A percentile compares a stretch with the other conserved stretches of the same genome.
These are phyloP conservation scores for Malurus cyaneus DNA, from an alignment of 2,113 vertebrate species.

Conservation along the genomic window DNA sequence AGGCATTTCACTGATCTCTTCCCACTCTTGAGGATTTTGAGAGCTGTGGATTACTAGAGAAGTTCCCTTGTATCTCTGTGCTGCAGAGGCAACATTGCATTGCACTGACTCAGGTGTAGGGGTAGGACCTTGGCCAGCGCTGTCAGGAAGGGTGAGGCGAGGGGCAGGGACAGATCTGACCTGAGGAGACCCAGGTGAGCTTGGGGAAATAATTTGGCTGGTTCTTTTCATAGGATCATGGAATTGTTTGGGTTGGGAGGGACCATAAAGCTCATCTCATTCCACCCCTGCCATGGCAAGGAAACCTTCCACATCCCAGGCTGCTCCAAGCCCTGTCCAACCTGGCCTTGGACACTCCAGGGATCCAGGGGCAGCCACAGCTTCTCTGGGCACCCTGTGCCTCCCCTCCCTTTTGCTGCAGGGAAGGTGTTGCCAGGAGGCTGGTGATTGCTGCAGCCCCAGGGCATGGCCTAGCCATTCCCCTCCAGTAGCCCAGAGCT, in stretches of 20 bases:
- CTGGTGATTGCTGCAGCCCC: not conserved
- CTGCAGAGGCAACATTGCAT: not conserved
- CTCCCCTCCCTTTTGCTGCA: not conserved
- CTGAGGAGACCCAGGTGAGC: not conserved
- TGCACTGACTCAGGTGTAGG: not conserved
- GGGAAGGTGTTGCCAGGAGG: not conserved
- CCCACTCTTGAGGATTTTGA: not conserved
- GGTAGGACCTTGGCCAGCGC: not conserved
- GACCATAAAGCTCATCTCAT: not conserved
- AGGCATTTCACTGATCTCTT: not conserved
- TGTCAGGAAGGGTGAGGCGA: not conserved
- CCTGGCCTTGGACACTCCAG: not conserved
- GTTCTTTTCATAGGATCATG: not conserved
- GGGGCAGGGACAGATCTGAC: not conserved
- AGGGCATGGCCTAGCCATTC: not conserved
- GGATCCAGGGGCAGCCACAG: not conserved
- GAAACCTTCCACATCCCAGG: not conserved
- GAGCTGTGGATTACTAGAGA: not conserved
- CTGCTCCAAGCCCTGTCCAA: fast-evolving
- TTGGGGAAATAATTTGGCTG: not conserved
- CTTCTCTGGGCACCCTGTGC: not conserved
- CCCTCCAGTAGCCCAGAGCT: not conserved
- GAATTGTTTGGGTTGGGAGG: not conserved
- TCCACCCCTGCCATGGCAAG: not conserved
- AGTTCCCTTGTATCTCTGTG: not conserved